Evolutionary conservation across 2,888 invertebrate species (phyloP), one percentile per base, ranked within the genome.

Genomic region (Taenaris catops): DNA sequence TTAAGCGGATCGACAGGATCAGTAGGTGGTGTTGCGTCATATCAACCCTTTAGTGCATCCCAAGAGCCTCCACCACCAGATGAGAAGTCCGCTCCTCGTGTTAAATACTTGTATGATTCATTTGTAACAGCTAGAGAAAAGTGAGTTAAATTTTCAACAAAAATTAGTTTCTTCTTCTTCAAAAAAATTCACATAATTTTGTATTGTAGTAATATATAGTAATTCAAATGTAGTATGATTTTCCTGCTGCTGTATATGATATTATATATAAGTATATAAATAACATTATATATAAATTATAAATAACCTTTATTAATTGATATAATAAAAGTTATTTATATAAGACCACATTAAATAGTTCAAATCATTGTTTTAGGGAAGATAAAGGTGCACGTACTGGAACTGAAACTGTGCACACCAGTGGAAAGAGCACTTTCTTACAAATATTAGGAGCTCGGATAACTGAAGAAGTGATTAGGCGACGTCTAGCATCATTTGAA

Each of bases 41-140:
- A 97, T 72, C 96, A 96, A 63, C 97, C 97, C 1, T 97, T 97
- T 62, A 94, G 96, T 39, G 94, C 96, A 0, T 93, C 94, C 1
- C 93, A 66, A 91, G 96, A 70, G 91, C 94, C 64, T 80, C 93
- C 61, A 89, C 94, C 68, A 83, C 92, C 74, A 73, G 91, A 91
- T 52, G 91, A 91, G 41, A 92, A 93, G 58, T 91, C 91, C 38
- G 75, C 91, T 17, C 91, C 91, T 2, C 71, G 83, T 70, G 91
- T 89, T 53, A 91, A 90, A 67, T 87, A 83, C 42, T 61, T 87
- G 1, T 87, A 90, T 63, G 91, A 90, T 43, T 86, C 87, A 42
- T 87, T 87, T 70, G 84, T 87, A 6, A 84, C 84, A 29, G 76
- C 87, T 10, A 58, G 81, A 49, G 86, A 86, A 19, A 84, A 86